A percentile compares a stretch with the other conserved stretches of the same genome.
Conservation (phyloP, 2,113 vertebrate genomes). For the Oceanodroma tethys region DNA sequence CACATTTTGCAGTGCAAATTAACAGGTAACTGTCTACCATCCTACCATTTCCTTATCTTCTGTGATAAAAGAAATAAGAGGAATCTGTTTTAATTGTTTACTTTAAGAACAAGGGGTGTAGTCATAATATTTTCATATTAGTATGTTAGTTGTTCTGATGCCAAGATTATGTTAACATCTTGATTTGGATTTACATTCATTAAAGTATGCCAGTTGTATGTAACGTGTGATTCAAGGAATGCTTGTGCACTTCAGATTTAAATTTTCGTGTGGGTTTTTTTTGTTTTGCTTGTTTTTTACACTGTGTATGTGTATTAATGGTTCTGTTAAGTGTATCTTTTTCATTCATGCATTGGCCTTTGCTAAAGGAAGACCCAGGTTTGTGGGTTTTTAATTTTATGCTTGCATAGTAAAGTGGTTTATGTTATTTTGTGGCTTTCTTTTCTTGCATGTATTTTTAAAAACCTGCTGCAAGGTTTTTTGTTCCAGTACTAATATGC, state of each 20-base stretch:
- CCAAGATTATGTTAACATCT: neutral
- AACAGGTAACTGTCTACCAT: neutral
- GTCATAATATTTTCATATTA: neutral
- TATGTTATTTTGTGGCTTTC: neutral
- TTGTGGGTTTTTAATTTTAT: neutral
- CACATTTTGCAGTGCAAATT: neutral
- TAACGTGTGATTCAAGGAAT: neutral
- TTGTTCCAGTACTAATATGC: neutral
- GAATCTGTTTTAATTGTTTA: neutral
- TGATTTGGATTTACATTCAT: neutral
- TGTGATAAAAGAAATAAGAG: neutral
- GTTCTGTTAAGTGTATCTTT: neutral
- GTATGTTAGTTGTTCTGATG: neutral
- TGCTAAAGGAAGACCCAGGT: neutral
- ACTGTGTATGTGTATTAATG: neutral
- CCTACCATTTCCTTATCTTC: neutral
- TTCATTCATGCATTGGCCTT: neutral
- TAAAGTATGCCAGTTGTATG: neutral
- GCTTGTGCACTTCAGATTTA: neutral
- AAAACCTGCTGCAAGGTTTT: neutral
- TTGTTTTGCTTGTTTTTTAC: neutral
- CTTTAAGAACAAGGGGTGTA: neutral
- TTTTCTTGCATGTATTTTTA: neutral
- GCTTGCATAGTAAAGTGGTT: neutral
- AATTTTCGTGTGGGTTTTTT: neutral